These are phyloP conservation scores for Synanceia verrucosa DNA, from an alignment of 2,797 vertebrate species.

Conservation along the genomic window DNA sequence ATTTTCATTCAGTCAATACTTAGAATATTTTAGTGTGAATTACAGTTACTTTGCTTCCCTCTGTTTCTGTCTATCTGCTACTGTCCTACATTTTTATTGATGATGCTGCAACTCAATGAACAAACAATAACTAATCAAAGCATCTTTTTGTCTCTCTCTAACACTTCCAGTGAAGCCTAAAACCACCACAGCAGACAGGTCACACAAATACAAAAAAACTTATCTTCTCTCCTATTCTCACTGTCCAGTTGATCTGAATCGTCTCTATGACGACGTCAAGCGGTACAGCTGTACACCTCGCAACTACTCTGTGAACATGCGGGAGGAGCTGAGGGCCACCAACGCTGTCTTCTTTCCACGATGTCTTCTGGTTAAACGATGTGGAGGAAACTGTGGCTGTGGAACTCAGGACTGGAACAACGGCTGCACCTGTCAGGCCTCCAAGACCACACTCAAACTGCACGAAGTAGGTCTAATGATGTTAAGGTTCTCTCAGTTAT, in stretches of 20 bases:
- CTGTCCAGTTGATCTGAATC: conserved; percentile 90
- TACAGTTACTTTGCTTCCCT: conserved; percentile 12
- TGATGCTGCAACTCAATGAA: neutral
- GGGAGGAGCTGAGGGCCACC: conserved; percentile 91
- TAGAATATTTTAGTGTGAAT: conserved; percentile 21
- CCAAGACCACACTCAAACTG: conserved; percentile 89
- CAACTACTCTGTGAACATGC: conserved; percentile 94
- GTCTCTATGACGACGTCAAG: conserved; percentile 92
- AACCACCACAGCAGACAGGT: neutral
- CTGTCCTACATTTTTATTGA: conserved; percentile 3
- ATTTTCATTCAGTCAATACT: conserved; percentile 36
- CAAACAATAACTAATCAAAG: conserved; percentile 1
- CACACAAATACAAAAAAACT: neutral
- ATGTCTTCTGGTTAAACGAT: conserved; percentile 94
- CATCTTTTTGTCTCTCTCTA: neutral
- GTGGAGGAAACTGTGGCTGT: conserved; percentile 95
- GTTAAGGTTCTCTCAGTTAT: too few relatives aligned
- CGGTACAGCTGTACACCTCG: conserved; percentile 96
- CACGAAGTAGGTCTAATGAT: conserved; percentile 86
- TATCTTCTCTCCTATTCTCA: neutral
- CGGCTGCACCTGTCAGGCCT: conserved; percentile 88
- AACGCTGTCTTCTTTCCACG: conserved; percentile 94
- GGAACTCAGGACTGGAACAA: conserved; percentile 88
- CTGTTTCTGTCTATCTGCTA: neutral
- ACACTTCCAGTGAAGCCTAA: neutral